phyloP scores from a whole-genome alignment of 2,797 vertebrate genomes.

The Hephaestus fuliginosus region DNA sequence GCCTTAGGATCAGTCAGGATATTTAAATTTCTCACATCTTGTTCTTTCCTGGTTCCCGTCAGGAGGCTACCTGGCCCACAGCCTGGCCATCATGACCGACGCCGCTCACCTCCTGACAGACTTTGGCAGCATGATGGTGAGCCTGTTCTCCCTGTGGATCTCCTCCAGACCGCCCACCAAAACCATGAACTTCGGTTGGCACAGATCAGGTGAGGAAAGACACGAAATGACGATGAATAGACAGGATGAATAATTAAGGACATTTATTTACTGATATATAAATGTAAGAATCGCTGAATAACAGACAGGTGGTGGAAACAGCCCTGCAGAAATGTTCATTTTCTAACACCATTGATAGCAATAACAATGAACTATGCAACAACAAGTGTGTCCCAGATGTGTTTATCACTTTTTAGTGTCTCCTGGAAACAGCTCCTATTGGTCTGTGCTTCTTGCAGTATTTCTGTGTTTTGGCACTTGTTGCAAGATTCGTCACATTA shows the following conservation, averaged over 20 bases:
- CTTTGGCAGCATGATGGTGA: slow-evolving; percentile 96
- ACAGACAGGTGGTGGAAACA: background rate
- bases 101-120: slow-evolving; percentile 96
- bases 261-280: background rate
- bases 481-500: too few species aligned
- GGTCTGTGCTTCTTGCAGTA: too few species aligned
- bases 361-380: too few species aligned
- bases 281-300: background rate
- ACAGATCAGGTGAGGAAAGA: slow-evolving; percentile 90
- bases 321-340: too few species aligned
- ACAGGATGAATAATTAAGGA: background rate
- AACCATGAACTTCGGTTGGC: slow-evolving; percentile 96
- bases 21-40: background rate
- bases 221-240: too few species aligned
- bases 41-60: slow-evolving; percentile 35
- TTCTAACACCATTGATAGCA: too few species aligned
- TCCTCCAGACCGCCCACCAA: slow-evolving; percentile 92
- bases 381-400: too few species aligned
- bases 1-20: background rate
- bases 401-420: too few species aligned
- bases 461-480: too few species aligned
- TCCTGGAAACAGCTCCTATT: too few species aligned
- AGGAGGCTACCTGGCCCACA: slow-evolving; percentile 97
- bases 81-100: slow-evolving; percentile 97
- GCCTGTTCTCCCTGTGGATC: slow-evolving; percentile 97